Base-by-base conservation (phyloP, 2,888 invertebrate genomes). In the Prionchulus punctatus region DNA sequence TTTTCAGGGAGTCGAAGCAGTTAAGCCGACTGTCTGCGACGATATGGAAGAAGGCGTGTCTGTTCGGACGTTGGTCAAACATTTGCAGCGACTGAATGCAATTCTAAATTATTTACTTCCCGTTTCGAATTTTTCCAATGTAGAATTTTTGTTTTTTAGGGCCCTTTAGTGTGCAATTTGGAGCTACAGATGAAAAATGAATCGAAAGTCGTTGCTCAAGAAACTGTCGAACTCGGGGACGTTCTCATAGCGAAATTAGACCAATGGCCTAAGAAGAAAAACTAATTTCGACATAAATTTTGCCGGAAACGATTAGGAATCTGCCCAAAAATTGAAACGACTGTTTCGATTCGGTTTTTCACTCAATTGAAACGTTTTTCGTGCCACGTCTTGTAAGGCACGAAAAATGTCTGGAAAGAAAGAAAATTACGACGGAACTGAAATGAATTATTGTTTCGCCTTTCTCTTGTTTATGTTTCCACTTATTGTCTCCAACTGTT, bases 11-110 rank as follows among this genome's bases (percentile, higher is more conserved):
- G 51, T 67, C 47, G 63, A 65, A 28, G 57, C 61, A 45, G 58
- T 64, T 2, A 7, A 36, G 36, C 18, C 36, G 36, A 36, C 36
- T 7, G 36, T 36, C 7, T 62, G 63, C 43, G 54, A 57, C 25
- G 68, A 68, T 54, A 64, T 65, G 18, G 65, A 65, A 42, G 68
- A 69, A 58, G 69, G 68, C 1, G 59, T 63, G 15, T 66, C 67
- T 1, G 50, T 68, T 52, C 63, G 65, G 45, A 58, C 61, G 23
- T 56, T 68, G 53, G 58, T 68, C 1, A 65, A 64, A 0, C 61
- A 66, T 57, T 60, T 68, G 42, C 68, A 68, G 51, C 59, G 62
- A 57, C 59, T 58, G 28, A 59, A 59, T 54, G 66, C 23, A 23
- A 23, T 7, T 36, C 18, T 36, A 36, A 36, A 18, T 7, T 7